Base-by-base conservation (phyloP, 2,113 vertebrate genomes). In the Corythaixoides concolor region DNA sequence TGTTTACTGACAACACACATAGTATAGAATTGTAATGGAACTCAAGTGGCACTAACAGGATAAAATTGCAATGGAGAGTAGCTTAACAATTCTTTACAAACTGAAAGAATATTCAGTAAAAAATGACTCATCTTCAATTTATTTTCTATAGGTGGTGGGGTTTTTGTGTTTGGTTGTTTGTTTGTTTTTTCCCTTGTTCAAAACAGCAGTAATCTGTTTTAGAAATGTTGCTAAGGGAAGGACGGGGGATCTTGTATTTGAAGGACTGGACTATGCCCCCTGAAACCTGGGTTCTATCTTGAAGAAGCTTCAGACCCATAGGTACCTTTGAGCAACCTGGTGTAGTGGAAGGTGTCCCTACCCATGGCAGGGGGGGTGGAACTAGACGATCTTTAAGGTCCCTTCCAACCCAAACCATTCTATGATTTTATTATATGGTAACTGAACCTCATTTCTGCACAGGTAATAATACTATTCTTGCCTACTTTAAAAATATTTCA, bases 1-100 rank as follows among this genome's bases (percentile, higher is more conserved):
- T 92, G 67, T 70, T 94, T 85, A 80, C 13, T 83, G 82, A 80
- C 63, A 88, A 45, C 21, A 41, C 37, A 59, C 32, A 19, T 1
- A 30, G 26, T 26, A 83, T 11, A 60, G 72, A 92, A 83, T 9
- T 78, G 24, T 8, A 86, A 90, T 55, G 17, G 2, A 93, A 32
- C 49, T 84, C 76, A 75, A 88, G 83, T 84, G 76, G 79, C 63
- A 90, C 33, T 92, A 77, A 52, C 37, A 41, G 39, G 63, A 86
- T 41, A 70, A 81, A 90, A 70, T 0, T 63, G 60, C 37, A 63
- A 64, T 23, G 41, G 74, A 72, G 24, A 88, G 27, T 15, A 33
- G 30, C 43, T 56, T 62, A 53, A 72, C 76, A 86, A 80, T 28
- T 30, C 66, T 89, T 78, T 43, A 55, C 22, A 76, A 75, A 69